Base-by-base conservation (phyloP, 2,797 vertebrate genomes). In the Pipistrellus pygmaeus region DNA sequence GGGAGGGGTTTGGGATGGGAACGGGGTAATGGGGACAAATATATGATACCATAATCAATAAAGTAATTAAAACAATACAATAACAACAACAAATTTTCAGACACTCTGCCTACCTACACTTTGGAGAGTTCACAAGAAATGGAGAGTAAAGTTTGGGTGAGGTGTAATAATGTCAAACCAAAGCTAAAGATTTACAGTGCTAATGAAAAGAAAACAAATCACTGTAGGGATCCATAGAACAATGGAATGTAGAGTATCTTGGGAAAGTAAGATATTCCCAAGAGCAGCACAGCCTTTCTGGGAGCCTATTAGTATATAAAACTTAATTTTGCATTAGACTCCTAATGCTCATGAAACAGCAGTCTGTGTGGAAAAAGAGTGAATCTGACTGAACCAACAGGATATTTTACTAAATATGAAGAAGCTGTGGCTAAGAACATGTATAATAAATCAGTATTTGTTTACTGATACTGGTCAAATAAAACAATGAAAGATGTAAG, bases 401-500 rank as follows among this genome's bases (percentile, higher is more conserved):
- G 38, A 66, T 69, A 92, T 53, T 78, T 88, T 78, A 72, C 32
- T 82, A 62, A 69, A 81, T 41, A 71, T 23, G 30, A 17, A 84
- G 44, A 93, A 85, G 72, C n/a, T 90, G 10, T 87, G 72, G 92
- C 38, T 81, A 57, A 83, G 35, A 73, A 17, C 2, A 90, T 85
- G 14, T 53, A 71, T 76, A 77, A 90, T n/a, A 62, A 85, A 51
- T 38, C 51, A 46, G 53, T 25, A 71, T 86, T 27, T 76, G 14
- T 92, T 92, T 81, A 72, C 20, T 57, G 6, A 64, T 23, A 76
- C 3, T 75, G 38, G 46, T 69, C 30, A 77, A 51, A 60, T 51
- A 84, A 93, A 85, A 48, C 13, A 88, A 91, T 93, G 23, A 71
- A 93, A 86, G n/a, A 89, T 20, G 5, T 8, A 76, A 88, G 10